phyloP scores from a whole-genome alignment of 2,113 vertebrate species.

The Tamias sibiricus region DNA sequence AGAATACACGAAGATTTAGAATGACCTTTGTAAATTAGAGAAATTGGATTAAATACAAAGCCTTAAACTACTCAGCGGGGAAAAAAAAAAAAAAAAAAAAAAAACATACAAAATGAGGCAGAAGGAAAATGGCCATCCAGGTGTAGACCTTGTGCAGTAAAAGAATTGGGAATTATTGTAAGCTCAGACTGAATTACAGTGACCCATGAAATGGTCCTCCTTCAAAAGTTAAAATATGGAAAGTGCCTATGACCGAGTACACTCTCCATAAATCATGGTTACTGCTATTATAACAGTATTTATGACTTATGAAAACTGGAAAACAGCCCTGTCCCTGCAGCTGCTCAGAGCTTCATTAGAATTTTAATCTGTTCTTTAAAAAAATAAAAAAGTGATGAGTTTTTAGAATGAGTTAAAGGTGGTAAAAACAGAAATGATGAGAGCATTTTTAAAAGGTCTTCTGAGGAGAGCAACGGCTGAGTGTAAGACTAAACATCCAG shows the following conservation, averaged over 20 bases:
- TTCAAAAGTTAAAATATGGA: slow-evolving; percentile 18
- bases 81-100: not conserved
- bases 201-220: not conserved
- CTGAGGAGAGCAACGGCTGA: not conserved
- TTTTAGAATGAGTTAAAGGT: not conserved
- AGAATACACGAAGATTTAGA: slow-evolving; percentile 8
- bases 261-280: not conserved
- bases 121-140: not conserved
- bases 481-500: not conserved
- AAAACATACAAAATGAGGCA: not conserved
- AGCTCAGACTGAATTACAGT: slow-evolving; percentile 17
- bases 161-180: slow-evolving; percentile 12
- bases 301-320: slow-evolving; percentile 5
- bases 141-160: not conserved
- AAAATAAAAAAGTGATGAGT: not conserved
- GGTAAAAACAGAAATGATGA: not conserved
- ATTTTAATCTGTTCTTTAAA: slow-evolving; percentile 36
- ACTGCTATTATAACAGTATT: not conserved
- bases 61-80: not conserved
- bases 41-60: not conserved
- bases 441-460: not conserved
- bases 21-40: not conserved
- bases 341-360: slow-evolving; percentile 24
- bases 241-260: not conserved
- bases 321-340: not conserved